phyloP scores from a whole-genome alignment of 1,140 invertebrate genomes.

The Apocrypta bakeri region DNA sequence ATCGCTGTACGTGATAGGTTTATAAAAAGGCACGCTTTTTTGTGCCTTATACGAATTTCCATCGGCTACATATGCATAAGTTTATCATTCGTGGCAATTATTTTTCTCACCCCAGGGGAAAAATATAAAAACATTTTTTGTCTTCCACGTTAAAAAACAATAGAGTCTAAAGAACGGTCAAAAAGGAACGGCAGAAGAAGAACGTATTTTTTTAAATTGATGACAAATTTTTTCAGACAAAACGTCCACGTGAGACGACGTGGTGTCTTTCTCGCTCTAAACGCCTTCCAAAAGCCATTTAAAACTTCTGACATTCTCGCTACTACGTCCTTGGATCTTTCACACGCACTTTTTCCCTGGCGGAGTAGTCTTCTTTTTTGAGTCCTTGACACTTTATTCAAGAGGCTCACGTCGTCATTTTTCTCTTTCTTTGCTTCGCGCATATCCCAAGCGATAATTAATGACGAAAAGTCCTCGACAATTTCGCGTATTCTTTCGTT shows the following conservation, averaged over 20 bases:
- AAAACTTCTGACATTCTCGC: not conserved
- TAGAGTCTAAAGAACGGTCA: not conserved
- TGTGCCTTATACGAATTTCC: not conserved
- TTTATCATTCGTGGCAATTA: conserved; percentile 13
- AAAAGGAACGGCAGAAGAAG: not conserved
- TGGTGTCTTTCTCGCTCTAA: not conserved
- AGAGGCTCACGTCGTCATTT: not conserved
- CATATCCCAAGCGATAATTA: not conserved
- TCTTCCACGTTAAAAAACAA: conserved; percentile 36
- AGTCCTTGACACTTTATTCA: conserved; percentile 13
- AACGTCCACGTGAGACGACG: not conserved
- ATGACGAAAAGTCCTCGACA: not conserved
- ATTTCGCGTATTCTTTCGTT: conserved; percentile 24
- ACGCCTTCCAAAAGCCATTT: conserved; percentile 1
- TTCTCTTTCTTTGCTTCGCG: not conserved
- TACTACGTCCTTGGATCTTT: conserved; percentile 8
- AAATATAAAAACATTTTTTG: conserved; percentile 35
- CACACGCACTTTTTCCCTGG: not conserved
- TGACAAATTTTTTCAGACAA: conserved; percentile 3
- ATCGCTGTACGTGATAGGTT: not conserved
- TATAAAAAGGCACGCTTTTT: not conserved
- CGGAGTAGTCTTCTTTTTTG: not conserved
- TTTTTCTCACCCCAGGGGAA: not conserved
- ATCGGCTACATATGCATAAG: not conserved
- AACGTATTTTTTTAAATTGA: not conserved